phyloP scores from a whole-genome alignment of 2,113 vertebrate genomes.

The Sula dactylatra region DNA sequence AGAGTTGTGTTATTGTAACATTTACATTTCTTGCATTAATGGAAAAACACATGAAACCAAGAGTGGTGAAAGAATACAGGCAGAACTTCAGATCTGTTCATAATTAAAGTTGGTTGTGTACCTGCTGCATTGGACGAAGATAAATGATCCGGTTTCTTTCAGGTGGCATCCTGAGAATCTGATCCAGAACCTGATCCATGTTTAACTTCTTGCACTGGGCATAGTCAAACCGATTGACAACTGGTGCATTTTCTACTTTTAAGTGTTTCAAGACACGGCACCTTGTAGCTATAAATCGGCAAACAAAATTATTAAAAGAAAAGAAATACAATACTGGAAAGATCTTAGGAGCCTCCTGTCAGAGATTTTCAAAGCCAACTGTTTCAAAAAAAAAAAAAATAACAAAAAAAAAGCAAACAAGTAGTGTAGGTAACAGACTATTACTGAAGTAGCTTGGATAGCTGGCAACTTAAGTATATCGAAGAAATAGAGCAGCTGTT shows the following conservation, averaged over 20 bases:
- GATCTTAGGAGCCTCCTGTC: background rate
- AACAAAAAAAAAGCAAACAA: background rate
- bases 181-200: constrained; percentile 96
- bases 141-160: constrained; percentile 98
- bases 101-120: background rate
- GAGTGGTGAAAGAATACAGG: background rate
- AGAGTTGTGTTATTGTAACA: background rate
- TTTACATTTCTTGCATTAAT: background rate
- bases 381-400: background rate
- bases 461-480: background rate
- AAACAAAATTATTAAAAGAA: background rate
- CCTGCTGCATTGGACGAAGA: constrained; percentile 98
- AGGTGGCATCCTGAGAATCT: constrained; percentile 93
- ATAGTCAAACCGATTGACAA: constrained; percentile 95
- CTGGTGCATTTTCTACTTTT: constrained; percentile 89
- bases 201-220: constrained; percentile 98
- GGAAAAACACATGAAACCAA: background rate
- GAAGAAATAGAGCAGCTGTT: background rate
- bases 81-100: background rate
- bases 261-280: constrained; percentile 94
- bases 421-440: background rate
- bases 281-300: constrained; percentile 83
- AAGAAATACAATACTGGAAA: background rate
- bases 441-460: background rate
- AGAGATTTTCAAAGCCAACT: background rate